phyloP scores from a whole-genome alignment of 2,888 invertebrate species.

The Morpho helenor region DNA sequence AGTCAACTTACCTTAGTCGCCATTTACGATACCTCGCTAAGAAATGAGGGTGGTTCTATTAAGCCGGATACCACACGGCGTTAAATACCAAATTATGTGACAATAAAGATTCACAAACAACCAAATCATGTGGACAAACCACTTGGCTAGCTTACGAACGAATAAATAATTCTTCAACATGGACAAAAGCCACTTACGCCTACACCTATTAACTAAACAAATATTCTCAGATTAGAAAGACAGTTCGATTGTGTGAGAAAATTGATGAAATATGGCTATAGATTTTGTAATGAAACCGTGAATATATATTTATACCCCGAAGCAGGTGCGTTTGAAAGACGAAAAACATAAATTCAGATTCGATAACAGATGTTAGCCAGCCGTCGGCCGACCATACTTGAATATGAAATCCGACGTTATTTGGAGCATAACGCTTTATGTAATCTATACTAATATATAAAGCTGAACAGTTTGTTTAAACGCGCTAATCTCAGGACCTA shows the following conservation, averaged over 20 bases:
- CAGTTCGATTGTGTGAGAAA: conserved; percentile 42
- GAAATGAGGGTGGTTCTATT: no score
- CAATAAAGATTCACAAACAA: conserved; percentile 47
- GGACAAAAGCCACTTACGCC: conserved; percentile 52
- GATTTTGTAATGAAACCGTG: conserved; percentile 33
- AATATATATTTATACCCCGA: conserved; percentile 49
- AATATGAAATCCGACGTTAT: conserved; percentile 52
- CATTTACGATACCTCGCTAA: no score
- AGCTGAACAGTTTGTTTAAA: no score
- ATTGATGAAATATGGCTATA: conserved; percentile 29
- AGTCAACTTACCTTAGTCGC: no score
- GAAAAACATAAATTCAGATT: conserved; percentile 68
- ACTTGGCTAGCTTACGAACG: conserved; percentile 45
- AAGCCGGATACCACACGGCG: no score
- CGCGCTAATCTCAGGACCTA: no score
- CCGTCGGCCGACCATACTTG: conserved; percentile 52
- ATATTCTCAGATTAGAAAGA: conserved; percentile 37
- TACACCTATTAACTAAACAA: conserved; percentile 56
- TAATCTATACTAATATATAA: conserved; percentile 31
- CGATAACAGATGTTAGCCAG: conserved; percentile 73
- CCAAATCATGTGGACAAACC: conserved; percentile 58
- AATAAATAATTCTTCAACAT: conserved; percentile 37
- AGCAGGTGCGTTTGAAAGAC: conserved; percentile 68
- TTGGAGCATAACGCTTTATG: conserved; percentile 54
- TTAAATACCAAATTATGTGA: conserved; percentile 23